phyloP scores from a whole-genome alignment of 2,113 vertebrate genomes.

The Rattus rattus region DNA sequence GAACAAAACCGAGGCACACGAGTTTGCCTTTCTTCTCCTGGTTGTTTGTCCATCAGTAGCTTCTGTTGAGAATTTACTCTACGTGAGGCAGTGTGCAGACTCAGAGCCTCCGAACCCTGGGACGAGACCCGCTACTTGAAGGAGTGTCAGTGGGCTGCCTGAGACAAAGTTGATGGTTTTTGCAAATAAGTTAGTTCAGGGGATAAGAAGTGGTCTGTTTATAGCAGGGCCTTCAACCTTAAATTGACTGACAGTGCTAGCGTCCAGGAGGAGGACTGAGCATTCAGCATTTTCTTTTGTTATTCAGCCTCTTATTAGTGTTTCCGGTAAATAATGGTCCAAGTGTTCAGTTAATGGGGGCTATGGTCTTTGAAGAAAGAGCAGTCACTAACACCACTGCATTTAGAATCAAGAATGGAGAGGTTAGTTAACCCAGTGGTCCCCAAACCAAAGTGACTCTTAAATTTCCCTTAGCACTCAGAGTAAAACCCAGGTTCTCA shows the following conservation, averaged over 20 bases:
- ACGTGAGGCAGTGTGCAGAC: background rate
- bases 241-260: background rate
- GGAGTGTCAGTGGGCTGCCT: background rate
- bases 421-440: background rate
- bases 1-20: slow-evolving; percentile 60
- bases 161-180: slow-evolving; percentile 47
- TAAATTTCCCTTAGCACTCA: slow-evolving; percentile 9
- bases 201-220: slow-evolving; percentile 12
- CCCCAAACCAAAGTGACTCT: background rate
- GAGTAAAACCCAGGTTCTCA: slow-evolving; percentile 2
- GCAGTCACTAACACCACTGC: background rate
- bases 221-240: background rate
- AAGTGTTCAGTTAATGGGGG: slow-evolving; percentile 4
- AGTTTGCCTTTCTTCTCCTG: slow-evolving; percentile 27
- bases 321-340: background rate
- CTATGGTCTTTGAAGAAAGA: background rate
- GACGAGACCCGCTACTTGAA: background rate
- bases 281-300: slow-evolving; percentile 21
- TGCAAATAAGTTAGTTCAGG: slow-evolving; percentile 52
- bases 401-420: background rate
- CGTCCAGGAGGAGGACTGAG: background rate
- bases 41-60: slow-evolving; percentile 40
- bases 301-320: background rate
- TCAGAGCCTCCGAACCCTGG: background rate
- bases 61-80: slow-evolving; percentile 38